Evolutionary conservation across 2,113 vertebrate genomes (phyloP).

Genomic region (Phaethornis superciliosus): DNA sequence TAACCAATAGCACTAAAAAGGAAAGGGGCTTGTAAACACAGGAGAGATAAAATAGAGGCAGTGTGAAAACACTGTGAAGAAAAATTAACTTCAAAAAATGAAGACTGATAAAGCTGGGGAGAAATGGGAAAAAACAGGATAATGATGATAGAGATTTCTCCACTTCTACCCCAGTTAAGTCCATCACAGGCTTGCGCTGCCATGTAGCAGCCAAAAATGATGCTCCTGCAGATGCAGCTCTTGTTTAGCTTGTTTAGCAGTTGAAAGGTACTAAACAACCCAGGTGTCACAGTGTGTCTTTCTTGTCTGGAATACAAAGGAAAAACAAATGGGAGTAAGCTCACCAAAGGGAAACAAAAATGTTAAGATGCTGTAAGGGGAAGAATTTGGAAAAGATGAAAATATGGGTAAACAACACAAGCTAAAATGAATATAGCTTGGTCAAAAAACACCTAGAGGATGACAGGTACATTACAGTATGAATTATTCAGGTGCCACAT

Average conservation of each 20-base stretch:
- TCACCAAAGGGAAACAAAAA: constrained; percentile 28
- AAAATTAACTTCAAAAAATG: background rate
- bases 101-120: background rate
- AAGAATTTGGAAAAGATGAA: background rate
- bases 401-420: constrained; percentile 10
- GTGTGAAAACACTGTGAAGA: background rate
- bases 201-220: background rate
- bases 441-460: constrained; percentile 1
- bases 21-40: background rate
- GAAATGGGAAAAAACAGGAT: background rate
- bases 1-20: background rate
- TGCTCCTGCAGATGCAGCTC: background rate
- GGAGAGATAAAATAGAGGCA: background rate
- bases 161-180: background rate
- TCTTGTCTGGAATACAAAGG: constrained; percentile 14
- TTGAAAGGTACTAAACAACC: constrained; percentile 1
- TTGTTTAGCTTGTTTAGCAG: background rate
- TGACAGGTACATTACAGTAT: background rate
- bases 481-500: constrained; percentile 25
- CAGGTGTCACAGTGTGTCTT: background rate
- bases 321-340: constrained; percentile 22
- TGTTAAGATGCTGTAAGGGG: background rate
- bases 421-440: constrained; percentile 13
- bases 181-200: background rate
- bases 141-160: background rate